A percentile compares a stretch with the other conserved stretches of the same genome.
Conservation (phyloP, 2,113 vertebrate genomes). For the Bungarus multicinctus region DNA sequence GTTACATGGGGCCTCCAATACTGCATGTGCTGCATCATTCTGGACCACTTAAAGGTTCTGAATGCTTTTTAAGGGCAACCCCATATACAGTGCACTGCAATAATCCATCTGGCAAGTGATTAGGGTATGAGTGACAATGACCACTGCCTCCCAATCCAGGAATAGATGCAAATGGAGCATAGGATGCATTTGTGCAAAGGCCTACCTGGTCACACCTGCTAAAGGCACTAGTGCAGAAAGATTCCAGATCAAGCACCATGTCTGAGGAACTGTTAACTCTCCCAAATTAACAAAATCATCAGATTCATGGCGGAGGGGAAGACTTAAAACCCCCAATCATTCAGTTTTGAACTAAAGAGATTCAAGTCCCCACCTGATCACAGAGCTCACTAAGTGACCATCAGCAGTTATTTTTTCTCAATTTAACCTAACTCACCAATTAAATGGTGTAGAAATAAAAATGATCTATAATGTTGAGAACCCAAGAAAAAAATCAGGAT, state of each 20-base stretch:
- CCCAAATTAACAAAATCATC: background rate
- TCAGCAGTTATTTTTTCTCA: background rate
- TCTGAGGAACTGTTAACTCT: background rate
- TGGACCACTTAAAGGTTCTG: background rate
- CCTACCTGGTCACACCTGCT: background rate
- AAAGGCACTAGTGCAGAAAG: background rate
- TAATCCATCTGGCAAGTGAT: background rate
- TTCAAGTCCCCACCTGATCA: background rate
- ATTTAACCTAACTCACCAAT: background rate
- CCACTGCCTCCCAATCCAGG: background rate
- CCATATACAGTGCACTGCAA: background rate
- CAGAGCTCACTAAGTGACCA: background rate
- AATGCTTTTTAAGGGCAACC: background rate
- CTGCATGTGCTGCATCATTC: background rate
- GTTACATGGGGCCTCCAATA: background rate
- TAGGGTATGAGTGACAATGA: background rate
- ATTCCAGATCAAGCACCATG: background rate
- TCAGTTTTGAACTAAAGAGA: background rate
- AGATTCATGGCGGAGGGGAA: background rate
- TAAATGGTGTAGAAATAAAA: background rate
- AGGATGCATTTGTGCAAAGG: background rate
- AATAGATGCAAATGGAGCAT: background rate
- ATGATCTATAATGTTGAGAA: background rate
- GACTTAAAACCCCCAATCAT: background rate
- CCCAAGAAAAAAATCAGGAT: background rate